Base-by-base conservation (phyloP, 1,140 invertebrate species). In the Asobara japonica region DNA sequence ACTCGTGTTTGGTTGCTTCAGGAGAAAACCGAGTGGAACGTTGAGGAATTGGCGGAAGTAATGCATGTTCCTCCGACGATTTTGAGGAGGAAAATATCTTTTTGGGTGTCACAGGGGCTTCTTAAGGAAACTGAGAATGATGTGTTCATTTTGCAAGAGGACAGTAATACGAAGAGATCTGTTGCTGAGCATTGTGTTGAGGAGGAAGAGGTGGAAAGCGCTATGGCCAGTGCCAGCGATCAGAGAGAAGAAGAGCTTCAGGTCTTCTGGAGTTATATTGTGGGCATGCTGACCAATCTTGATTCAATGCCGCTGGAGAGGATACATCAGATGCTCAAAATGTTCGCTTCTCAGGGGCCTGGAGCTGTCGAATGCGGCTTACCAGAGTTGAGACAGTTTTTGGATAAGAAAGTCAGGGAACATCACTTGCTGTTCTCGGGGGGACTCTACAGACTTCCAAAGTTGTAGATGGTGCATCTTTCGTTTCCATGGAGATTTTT, bases 251-350 rank as follows among this genome's bases (percentile, higher is more conserved):
- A 96, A 78, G 96, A 98, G 82, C 86, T 97, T n/a, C 95, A 97
- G 90, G 94, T 96, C 8, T 97, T 97, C 79, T 98, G 97, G 97
- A 96, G 96, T 0, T 98, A 98, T 79, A 97, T 98, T 80, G 94
- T 97, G 36, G 97, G 96, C 7, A 98, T 99, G 96, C 86, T 99
- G 27, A 97, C 96, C 0, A 99, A 98, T 89, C 88, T 99, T 67
- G 96, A 98, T 77, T 95, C 94, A 1, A 89, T 99, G 81, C 94
- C 97, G 0, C 87, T 98, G 45, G 97, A 98, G 76, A 88, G 97
- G 65, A 98, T 99, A 79, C 96, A 98, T 86, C 95, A 96, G 78
- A 98, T 99, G 96, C 88, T 99, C 22, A 96, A 97, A 83, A 96
- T 99, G 93, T 99, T 99, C 89, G 95, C 95, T 2, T 93, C 93